Evolutionary conservation across 1,140 invertebrate species (phyloP), one percentile per base, ranked within the genome.

Genomic region (Papilio polytes): DNA sequence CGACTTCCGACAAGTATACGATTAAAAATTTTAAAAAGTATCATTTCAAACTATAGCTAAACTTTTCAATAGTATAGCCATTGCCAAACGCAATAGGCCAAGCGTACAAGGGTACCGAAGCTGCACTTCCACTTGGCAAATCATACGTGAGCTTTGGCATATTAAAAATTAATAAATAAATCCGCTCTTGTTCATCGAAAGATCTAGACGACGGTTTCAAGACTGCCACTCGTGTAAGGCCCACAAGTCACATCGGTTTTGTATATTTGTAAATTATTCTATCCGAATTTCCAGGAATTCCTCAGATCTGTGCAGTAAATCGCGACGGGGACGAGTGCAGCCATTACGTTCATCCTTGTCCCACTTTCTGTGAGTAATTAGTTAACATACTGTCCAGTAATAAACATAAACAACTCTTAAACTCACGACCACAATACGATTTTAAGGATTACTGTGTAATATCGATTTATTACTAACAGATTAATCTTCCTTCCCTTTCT

Each of bases 301-400:
- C 22, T 76, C 12, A 76, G 46, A 76, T 48, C 41, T 26, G 44
- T 18, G 44, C 46, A 26, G 20, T 48, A 76, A 76, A 48, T 48
- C 74, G 20, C 74, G 74, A n/a, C 20, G 44, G 44, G 44, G 46
- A 22, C 59, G 53, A n/a, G 26, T 41, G 41, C 73, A 26, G 18
- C 73, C 81, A 74, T 83, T 44, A 48, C 48, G 80, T 74, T 81
- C 66, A 83, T 83, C 83, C 86, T 86, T 87, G 86, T 84, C 80
- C 84, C 46, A 85, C 79, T 81, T 87, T 73, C 78, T 22, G 59
- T 70, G 9, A 56, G 80, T 82, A 84, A 87, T 87, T 87, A 87
- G 85, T 87, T 82, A 85, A 84, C 82, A 82, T 83, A 84, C 85
- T 83, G 81, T 82, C 84, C 84, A 84, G 82, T 77, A 81, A 83